These are phyloP conservation scores for Mugil cephalus DNA, from an alignment of 2,113 vertebrate species.

Conservation along the genomic window DNA sequence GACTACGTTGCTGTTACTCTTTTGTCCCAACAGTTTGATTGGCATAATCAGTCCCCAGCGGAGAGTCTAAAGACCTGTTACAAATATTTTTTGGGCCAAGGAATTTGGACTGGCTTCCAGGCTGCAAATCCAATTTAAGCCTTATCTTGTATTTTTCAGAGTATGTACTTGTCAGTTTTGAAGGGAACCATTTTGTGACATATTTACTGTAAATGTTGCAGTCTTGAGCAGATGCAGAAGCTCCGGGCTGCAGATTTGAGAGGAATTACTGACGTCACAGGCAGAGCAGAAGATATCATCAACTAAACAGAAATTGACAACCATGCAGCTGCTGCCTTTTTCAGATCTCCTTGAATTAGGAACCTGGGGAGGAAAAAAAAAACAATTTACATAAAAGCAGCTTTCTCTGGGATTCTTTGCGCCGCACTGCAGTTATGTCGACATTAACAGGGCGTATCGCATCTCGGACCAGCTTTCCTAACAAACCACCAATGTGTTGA, in stretches of 20 bases:
- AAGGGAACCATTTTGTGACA: background rate
- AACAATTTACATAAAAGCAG: background rate
- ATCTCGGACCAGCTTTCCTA: background rate
- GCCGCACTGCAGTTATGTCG: background rate
- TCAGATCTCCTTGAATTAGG: background rate
- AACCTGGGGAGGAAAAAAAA: background rate
- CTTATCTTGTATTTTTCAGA: background rate
- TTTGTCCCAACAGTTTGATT: too few species aligned
- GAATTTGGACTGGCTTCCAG: too few species aligned
- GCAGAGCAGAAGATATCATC: conserved; percentile 10
- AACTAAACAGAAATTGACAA: conserved; percentile 24
- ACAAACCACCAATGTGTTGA: conserved; percentile 23
- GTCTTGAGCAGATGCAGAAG: background rate
- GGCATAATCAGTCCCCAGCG: too few species aligned
- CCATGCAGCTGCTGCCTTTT: conserved; percentile 1
- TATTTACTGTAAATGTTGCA: background rate
- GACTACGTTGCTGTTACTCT: too few species aligned
- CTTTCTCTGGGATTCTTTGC: conserved; percentile 2
- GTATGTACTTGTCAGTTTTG: background rate
- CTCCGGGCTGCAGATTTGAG: conserved; percentile 24
- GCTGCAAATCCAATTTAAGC: too few species aligned
- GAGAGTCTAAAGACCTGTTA: too few species aligned
- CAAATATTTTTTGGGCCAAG: too few species aligned
- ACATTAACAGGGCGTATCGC: background rate
- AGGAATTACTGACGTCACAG: conserved; percentile 25